These are phyloP conservation scores for Myotis brandtii DNA, from an alignment of 2,113 vertebrate species.

Conservation along the genomic window DNA sequence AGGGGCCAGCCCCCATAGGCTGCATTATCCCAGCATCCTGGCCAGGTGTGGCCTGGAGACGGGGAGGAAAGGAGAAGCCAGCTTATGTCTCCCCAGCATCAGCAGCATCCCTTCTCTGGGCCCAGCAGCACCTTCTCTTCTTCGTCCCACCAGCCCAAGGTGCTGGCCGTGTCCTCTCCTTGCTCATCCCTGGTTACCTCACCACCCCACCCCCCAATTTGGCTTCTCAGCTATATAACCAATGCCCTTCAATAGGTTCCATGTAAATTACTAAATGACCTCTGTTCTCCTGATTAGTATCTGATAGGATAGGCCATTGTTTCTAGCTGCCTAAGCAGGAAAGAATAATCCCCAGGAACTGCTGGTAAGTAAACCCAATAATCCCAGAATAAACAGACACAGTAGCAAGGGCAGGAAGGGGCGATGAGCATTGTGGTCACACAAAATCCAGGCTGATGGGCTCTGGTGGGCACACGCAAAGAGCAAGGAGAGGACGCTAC, in stretches of 20 bases:
- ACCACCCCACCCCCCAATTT: too few relatives aligned
- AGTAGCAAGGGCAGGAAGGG: neutral
- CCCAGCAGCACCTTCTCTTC: neutral
- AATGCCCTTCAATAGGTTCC: neutral
- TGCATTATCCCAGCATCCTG: neutral
- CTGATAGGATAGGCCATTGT: neutral
- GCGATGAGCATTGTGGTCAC: neutral
- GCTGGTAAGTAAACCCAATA: neutral
- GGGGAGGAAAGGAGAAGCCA: neutral
- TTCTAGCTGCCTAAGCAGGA: neutral
- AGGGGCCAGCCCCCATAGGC: neutral
- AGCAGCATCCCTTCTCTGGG: fast-evolving
- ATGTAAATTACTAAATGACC: neutral
- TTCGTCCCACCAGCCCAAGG: neutral
- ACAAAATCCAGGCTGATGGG: neutral
- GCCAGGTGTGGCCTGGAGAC: neutral
- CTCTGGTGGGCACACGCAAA: fast-evolving
- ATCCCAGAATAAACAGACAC: constrained; percentile 1
- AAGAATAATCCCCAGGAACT: neutral
- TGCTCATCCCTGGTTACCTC: neutral
- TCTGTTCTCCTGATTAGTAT: neutral
- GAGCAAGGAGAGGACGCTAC: neutral
- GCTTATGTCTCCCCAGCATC: neutral
- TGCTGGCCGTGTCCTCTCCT: neutral
- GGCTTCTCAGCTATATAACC: neutral